Base-by-base conservation (phyloP, 2,113 vertebrate genomes). In the Vulpes lagopus region DNA sequence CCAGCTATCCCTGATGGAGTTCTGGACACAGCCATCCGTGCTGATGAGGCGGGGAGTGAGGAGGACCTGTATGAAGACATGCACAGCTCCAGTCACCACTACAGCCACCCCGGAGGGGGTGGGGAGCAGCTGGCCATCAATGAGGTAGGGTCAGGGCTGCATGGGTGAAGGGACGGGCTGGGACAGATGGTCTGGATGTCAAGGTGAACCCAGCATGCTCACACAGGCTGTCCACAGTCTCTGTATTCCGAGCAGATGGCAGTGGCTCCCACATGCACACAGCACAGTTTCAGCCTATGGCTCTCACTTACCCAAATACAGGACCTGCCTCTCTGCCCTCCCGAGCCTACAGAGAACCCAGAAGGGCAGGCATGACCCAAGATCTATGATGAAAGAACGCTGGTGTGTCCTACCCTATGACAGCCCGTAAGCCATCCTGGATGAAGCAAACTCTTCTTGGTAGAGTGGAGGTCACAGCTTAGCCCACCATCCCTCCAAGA, bases 61-160 rank as follows among this genome's bases (percentile, higher is more conserved):
- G 99, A 99, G 87, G 99, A 99, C 57, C 98, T 99, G 64, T 99
- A 99, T 2, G 99, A 99, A 82, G 99, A 99, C 1, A 99, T 99
- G 93, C 99, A 99, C 59, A 98, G 99, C 96, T 99, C 99, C n/a
- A 98, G 97, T 81, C 99, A 99, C 98, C 99, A 99, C 67, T 99
- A 99, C 0, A 99, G 99, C 57, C 99, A 99, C 82, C 97, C 99
- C 0, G 99, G 99, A n/a, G 99, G 99, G 64, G 99, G 99, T 0
- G 99, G 99, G 7, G 99, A 99, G 93, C 99, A 99, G 98, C 99
- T 99, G 62, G 99, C 99, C 96, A 99, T 99, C 98, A 99, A 99
- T 17, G 99, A 99, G 99, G 99, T 99, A 99, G 12, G 53, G 2
- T 57, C 32, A 30, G 80, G 65, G 15, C 65, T 69, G 3, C 0